A percentile compares a stretch with the other conserved stretches of the same genome.
Conservation (phyloP, 2,797 vertebrate species). For the Cossypha niveicapilla region DNA sequence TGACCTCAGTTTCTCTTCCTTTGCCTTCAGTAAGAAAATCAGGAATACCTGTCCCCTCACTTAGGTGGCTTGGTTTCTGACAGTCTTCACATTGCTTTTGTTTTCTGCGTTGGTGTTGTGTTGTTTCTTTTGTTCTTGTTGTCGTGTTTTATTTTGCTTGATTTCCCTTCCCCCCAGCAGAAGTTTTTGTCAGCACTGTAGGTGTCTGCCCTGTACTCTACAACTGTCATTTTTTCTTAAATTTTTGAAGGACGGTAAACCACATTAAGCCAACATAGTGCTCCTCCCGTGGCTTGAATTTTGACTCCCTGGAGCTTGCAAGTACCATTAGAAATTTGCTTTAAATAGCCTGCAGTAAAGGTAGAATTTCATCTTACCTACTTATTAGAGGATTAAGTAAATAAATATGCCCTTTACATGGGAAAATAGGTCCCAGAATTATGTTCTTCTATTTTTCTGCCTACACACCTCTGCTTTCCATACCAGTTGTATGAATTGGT, state of each 20-base stretch:
- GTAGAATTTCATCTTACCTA: not conserved
- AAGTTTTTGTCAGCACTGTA: not conserved
- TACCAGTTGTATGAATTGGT: not conserved
- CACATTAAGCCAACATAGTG: not conserved
- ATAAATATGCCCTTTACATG: not conserved
- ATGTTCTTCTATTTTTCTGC: not conserved
- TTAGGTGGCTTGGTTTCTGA: not conserved
- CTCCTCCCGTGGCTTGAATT: not conserved
- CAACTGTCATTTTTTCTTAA: not conserved
- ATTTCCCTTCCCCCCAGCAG: not conserved
- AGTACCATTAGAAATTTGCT: not conserved
- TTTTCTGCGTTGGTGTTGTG: not conserved
- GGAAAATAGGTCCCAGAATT: not conserved
- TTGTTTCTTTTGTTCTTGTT: not conserved
- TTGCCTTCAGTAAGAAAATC: not conserved
- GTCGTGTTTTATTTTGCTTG: not conserved
- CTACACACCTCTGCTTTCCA: not conserved
- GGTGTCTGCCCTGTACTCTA: not conserved
- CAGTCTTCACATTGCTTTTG: not conserved
- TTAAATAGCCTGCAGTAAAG: slow-evolving; percentile 9
- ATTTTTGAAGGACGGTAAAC: not conserved
- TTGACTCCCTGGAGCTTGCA: not conserved
- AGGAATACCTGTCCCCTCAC: not conserved
- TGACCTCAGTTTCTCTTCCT: not conserved
- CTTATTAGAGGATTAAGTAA: slow-evolving; percentile 38